These are phyloP conservation scores for Stichodactyla mertensii DNA, from an alignment of 64 coral and sea anemone genomes.

Conservation along the genomic window DNA sequence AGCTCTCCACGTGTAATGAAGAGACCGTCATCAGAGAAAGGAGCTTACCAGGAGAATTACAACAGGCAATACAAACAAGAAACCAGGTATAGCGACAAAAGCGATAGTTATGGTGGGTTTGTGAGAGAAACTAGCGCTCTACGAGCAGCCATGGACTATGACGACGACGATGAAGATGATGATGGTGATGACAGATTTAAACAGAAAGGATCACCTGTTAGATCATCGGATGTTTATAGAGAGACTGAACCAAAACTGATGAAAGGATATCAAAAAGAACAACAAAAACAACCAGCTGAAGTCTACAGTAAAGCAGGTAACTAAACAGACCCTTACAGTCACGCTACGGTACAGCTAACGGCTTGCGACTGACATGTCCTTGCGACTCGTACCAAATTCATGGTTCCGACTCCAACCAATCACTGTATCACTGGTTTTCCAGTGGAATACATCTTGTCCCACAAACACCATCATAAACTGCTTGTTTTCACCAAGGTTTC, in stretches of 20 bases:
- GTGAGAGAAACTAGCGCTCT: constrained; percentile 79
- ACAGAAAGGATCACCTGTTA: neutral
- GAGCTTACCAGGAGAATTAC: neutral
- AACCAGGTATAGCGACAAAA: neutral
- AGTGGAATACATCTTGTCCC: too few relatives aligned
- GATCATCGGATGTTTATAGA: neutral
- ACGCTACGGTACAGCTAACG: too few relatives aligned
- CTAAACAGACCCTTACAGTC: neutral
- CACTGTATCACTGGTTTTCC: too few relatives aligned
- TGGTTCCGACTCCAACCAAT: too few relatives aligned
- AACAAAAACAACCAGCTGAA: neutral
- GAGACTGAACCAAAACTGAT: neutral
- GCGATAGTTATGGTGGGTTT: constrained; percentile 51
- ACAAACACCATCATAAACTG: too few relatives aligned
- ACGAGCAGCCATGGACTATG: constrained; percentile 90
- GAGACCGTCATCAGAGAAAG: neutral
- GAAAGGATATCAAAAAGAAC: neutral
- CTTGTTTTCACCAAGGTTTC: too few relatives aligned
- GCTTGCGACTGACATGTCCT: too few relatives aligned
- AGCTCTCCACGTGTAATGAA: neutral
- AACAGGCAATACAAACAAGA: neutral
- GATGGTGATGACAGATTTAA: neutral
- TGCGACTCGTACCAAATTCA: too few relatives aligned
- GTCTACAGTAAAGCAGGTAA: neutral
- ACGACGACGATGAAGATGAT: constrained; percentile 43